A percentile compares a stretch with the other conserved stretches of the same genome.
phyloP scores from a whole-genome alignment of 2,113 vertebrate genomes.

The Phyllopteryx taeniolatus region DNA sequence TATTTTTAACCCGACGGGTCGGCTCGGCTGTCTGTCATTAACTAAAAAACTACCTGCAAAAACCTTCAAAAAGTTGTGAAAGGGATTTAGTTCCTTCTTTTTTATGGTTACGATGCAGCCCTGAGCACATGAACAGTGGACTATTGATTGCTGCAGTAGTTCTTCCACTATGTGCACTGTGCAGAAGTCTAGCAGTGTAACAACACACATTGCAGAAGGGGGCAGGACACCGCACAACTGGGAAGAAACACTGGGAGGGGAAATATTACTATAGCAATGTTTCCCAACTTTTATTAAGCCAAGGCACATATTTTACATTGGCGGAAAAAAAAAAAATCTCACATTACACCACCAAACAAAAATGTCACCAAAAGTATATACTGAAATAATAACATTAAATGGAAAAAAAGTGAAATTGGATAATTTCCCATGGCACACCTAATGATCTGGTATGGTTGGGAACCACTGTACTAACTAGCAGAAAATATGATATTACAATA shows the following conservation, averaged over 20 bases:
- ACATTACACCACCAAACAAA: no score
- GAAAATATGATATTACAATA: not conserved
- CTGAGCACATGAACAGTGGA: not conserved
- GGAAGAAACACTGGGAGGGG: constrained; percentile 1
- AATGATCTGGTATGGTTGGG: not conserved
- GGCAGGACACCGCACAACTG: not conserved
- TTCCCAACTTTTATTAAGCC: not conserved
- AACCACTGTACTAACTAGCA: not conserved
- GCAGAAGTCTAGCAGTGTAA: constrained; percentile 15
- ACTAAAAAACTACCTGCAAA: not conserved
- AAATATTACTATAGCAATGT: not conserved
- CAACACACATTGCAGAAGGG: constrained; percentile 45
- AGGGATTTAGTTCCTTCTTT: constrained; percentile 1
- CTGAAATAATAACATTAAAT: no score
- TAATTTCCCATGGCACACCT: no score
- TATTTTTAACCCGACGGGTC: constrained; percentile 47
- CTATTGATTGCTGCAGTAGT: constrained; percentile 14
- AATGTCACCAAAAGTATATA: no score
- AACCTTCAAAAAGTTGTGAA: not conserved
- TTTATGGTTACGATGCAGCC: not conserved
- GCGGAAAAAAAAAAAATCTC: no score
- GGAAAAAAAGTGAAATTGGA: no score
- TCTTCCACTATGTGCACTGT: constrained; percentile 9
- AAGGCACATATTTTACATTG: not conserved
- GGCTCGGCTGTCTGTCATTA: constrained; percentile 3